Base-by-base conservation (phyloP, 1,140 invertebrate species). In the Nephila pilipes region DNA sequence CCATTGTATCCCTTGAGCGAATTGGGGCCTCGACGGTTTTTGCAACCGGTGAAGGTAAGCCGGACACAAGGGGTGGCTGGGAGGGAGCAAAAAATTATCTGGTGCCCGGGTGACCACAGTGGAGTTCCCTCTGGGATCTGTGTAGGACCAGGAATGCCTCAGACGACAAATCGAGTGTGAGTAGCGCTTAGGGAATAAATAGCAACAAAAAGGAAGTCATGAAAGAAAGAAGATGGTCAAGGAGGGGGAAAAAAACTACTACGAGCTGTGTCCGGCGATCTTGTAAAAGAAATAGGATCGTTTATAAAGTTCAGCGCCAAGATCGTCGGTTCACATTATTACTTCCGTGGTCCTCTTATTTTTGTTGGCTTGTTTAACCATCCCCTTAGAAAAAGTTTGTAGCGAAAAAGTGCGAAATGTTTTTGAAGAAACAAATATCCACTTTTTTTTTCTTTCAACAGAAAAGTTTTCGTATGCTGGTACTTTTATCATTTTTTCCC, bases 231-330 rank as follows among this genome's bases (percentile, higher is more conserved):
- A 75, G 87, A 69, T 88, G 87, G 87, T 55, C 63, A 38, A 65
- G 20, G 87, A 16, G 38, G 5, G 10, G 38, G n/a, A n/a, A 46
- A 69, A 58, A 87, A 88, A 54, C 10, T n/a, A 38, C n/a, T 32
- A 14, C 79, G 79, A 81, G 25, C 46, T 88, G 63, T 88, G 87
- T 88, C 87, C 63, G 63, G 36, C 80, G 87, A 88, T 88, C 87
- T 88, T 88, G 87, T 88, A 85, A 83, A 88, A 88, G 87, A 88
- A 88, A 88, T 88, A 88, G 87, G 87, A 88, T 88, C 87, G 87
- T 88, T 88, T 88, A 88, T 88, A 88, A 88, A 88, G 87, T 88
- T 88, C 87, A 88, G 38, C 38, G 46, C 36, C 32, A 20, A 83
- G 80, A 83, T 83, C 80, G 80, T 57, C 54, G 60, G 87, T 75